Evolutionary conservation across 2,888 invertebrate species (phyloP).

Genomic region (Fragum fragum): DNA sequence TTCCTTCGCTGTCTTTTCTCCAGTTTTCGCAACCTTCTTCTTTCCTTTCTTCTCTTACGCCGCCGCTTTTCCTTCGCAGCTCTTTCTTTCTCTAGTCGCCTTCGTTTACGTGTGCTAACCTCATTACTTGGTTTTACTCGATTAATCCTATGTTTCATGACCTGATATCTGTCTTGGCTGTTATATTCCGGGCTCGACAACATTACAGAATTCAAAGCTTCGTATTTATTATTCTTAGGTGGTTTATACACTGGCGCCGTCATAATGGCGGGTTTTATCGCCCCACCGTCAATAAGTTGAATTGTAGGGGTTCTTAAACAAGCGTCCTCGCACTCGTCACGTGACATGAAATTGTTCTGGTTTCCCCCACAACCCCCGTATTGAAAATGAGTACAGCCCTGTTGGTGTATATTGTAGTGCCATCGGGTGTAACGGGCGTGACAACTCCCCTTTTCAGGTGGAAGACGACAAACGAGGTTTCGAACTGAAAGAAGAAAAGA

Average conservation of each 20-base stretch:
- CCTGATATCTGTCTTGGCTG: slow-evolving; percentile 47
- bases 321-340: slow-evolving; percentile 73
- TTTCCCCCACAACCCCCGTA: slow-evolving; percentile 82
- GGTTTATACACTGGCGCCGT: slow-evolving; percentile 63
- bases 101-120: slow-evolving; percentile 62
- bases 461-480: slow-evolving; percentile 74
- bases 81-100: slow-evolving; percentile 64
- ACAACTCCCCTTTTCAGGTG: slow-evolving; percentile 77
- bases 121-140: slow-evolving; percentile 57
- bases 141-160: slow-evolving; percentile 47
- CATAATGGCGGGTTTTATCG: slow-evolving; percentile 60
- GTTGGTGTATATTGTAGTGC: slow-evolving; percentile 79
- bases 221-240: slow-evolving; percentile 54
- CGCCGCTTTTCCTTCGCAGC: slow-evolving; percentile 55
- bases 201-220: slow-evolving; percentile 58
- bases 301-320: slow-evolving; percentile 70
- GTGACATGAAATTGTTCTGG: slow-evolving; percentile 79
- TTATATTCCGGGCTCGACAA: slow-evolving; percentile 28
- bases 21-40: slow-evolving; percentile 48
- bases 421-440: slow-evolving; percentile 78
- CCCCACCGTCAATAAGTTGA: slow-evolving; percentile 45
- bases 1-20: slow-evolving; percentile 46
- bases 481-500: slow-evolving; percentile 64
- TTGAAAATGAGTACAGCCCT: slow-evolving; percentile 79
- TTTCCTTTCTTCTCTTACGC: slow-evolving; percentile 61